Conservation (phyloP, 2,113 vertebrate genomes). For the Xenotilapia caudafasciata region DNA sequence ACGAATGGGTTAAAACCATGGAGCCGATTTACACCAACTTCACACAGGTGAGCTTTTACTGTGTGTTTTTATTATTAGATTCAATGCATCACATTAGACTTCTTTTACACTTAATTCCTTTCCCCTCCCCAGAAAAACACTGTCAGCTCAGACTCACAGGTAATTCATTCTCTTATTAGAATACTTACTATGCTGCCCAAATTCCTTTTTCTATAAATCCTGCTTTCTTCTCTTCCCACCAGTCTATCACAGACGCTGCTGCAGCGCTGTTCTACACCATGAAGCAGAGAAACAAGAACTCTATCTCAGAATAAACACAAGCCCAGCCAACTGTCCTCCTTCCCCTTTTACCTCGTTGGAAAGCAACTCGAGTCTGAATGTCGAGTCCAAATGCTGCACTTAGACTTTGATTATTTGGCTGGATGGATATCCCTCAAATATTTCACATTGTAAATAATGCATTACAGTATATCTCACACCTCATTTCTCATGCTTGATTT, state of each 20-base stretch:
- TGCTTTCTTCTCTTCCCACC: neutral
- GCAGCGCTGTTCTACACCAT: slow-evolving; percentile 64
- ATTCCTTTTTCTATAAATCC: neutral
- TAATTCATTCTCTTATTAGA: slow-evolving; percentile 5
- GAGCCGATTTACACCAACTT: slow-evolving; percentile 49
- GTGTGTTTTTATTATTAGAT: neutral
- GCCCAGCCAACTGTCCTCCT: neutral
- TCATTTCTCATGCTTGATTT: neutral
- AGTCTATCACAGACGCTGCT: slow-evolving; percentile 64
- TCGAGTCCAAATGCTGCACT: neutral
- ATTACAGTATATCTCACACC: neutral
- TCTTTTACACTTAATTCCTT: neutral
- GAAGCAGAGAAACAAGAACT: slow-evolving; percentile 64
- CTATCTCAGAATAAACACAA: slow-evolving; percentile 25
- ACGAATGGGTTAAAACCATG: slow-evolving; percentile 62
- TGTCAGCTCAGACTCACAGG: slow-evolving; percentile 49
- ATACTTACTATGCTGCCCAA: neutral
- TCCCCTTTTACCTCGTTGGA: neutral
- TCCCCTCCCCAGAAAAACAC: slow-evolving; percentile 16
- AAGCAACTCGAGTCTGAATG: neutral
- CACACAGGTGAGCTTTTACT: slow-evolving; percentile 43
- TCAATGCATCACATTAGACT: neutral
- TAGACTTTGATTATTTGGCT: neutral
- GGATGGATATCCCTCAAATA: neutral
- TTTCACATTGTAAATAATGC: neutral